These are phyloP conservation scores for Helicoverpa armigera DNA, from an alignment of 1,140 invertebrate species.

Conservation along the genomic window DNA sequence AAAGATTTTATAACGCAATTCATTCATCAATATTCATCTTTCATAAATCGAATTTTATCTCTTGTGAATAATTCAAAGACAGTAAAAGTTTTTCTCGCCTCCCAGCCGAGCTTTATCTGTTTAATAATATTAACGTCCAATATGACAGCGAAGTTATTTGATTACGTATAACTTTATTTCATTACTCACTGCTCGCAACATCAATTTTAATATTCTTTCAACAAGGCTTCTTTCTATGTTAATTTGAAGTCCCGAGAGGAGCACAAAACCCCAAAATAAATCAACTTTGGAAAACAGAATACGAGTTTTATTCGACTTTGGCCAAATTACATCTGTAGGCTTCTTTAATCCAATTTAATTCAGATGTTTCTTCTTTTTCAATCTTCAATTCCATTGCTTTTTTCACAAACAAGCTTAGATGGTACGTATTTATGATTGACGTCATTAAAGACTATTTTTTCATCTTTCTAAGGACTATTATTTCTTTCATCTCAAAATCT, in stretches of 20 bases:
- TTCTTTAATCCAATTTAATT: constrained; percentile 16
- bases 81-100: constrained; percentile 2
- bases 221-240: constrained; percentile 1
- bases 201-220: constrained; percentile 15
- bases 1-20: not conserved
- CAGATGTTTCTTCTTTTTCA: not conserved
- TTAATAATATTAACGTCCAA: constrained; percentile 4
- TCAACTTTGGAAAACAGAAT: not conserved
- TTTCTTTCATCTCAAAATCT: too few species aligned
- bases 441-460: too few species aligned
- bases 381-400: not conserved
- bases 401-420: too few species aligned
- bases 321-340: constrained; percentile 5
- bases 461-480: too few species aligned
- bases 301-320: not conserved
- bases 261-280: constrained; percentile 3
- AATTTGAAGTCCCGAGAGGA: not conserved
- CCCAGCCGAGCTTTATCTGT: not conserved
- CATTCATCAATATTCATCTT: not conserved
- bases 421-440: too few species aligned
- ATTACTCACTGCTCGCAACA: not conserved
- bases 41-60: constrained; percentile 7
- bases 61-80: constrained; percentile 21
- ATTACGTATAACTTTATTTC: constrained; percentile 1
- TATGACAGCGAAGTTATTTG: constrained; percentile 26